Conservation (phyloP, 2,888 invertebrate genomes). For the Cheilosia variabilis region DNA sequence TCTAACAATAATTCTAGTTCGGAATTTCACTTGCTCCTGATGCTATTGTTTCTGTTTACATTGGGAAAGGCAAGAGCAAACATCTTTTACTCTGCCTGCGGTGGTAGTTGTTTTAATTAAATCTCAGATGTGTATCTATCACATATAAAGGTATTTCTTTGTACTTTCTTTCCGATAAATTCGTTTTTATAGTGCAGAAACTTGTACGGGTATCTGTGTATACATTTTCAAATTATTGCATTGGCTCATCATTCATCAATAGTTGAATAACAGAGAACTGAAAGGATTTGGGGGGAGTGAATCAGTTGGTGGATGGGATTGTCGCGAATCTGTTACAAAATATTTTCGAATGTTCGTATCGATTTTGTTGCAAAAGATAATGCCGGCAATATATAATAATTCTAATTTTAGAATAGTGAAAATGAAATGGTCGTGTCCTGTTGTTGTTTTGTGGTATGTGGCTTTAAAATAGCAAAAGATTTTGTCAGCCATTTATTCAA, state of each 20-base stretch:
- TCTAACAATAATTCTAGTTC: slow-evolving; percentile 18
- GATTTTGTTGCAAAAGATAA: no score
- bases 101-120: slow-evolving; percentile 37
- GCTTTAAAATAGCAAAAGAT: no score
- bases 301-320: no score
- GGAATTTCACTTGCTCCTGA: slow-evolving; percentile 19
- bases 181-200: not conserved
- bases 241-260: not conserved
- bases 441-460: no score
- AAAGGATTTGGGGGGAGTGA: no score
- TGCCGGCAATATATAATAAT: no score
- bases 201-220: not conserved
- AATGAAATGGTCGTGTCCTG: no score
- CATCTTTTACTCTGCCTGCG: not conserved
- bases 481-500: no score
- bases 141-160: not conserved
- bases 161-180: not conserved
- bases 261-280: not conserved
- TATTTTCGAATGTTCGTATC: no score
- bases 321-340: no score
- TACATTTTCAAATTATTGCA: not conserved
- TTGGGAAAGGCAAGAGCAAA: slow-evolving; percentile 21
- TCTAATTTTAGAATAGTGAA: no score
- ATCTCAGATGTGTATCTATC: not conserved
- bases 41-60: slow-evolving; percentile 37